A percentile compares a stretch with the other conserved stretches of the same genome.
Evolutionary conservation across 2,113 vertebrate genomes (phyloP).

Genomic region (Zapus hudsonius): DNA sequence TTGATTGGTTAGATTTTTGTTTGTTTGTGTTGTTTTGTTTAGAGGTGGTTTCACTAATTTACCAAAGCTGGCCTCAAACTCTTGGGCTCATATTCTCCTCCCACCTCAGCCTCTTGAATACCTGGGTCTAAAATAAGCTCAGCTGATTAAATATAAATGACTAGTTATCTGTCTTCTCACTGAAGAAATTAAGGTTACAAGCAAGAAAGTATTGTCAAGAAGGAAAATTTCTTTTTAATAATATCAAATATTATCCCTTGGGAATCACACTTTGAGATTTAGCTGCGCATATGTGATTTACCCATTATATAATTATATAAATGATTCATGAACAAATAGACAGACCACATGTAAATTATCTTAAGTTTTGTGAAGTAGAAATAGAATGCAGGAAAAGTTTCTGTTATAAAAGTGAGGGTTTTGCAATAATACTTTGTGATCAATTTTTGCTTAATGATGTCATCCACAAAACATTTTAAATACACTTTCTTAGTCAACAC

Average conservation of each 20-base stretch:
- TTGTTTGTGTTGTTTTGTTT: neutral
- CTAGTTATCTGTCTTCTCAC: neutral
- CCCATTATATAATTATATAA: neutral
- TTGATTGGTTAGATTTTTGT: neutral
- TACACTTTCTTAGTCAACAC: neutral
- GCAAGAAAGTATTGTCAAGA: neutral
- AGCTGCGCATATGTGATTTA: neutral
- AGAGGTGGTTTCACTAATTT: neutral
- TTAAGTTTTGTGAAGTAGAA: neutral
- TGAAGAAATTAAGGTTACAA: neutral
- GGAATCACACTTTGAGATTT: neutral
- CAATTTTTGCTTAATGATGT: neutral
- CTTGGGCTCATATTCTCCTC: neutral
- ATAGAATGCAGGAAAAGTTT: neutral
- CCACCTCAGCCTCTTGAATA: too few relatives aligned
- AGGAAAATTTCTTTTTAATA: neutral
- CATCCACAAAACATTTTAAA: neutral
- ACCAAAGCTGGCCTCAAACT: neutral
- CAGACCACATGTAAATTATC: neutral
- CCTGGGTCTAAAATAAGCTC: neutral
- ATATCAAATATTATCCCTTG: neutral
- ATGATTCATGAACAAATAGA: neutral
- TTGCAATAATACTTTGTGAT: neutral
- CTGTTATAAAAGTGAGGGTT: neutral
- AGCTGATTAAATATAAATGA: neutral